phyloP scores from a whole-genome alignment of 37 sponge, comb jelly and placozoan species.

The Oscarella lobularis region DNA sequence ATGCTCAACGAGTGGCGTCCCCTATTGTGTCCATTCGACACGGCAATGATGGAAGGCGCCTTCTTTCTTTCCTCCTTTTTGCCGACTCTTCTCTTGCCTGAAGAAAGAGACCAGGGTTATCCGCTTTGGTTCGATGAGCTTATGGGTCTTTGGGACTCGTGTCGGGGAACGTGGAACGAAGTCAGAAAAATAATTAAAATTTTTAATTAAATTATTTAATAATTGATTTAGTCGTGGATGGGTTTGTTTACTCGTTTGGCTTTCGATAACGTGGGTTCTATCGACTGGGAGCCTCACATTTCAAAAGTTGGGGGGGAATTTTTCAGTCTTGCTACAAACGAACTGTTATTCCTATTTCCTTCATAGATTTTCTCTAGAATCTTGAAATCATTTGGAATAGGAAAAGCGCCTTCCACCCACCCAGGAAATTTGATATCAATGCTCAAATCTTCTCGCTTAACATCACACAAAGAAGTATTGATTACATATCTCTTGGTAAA shows the following conservation, averaged over 20 bases:
- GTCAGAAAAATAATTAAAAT: too few relatives aligned
- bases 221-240: slow-evolving; percentile 29
- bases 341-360: too few relatives aligned
- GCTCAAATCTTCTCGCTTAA: too few relatives aligned
- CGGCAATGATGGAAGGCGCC: slow-evolving; percentile 26
- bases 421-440: too few relatives aligned
- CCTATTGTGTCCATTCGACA: slow-evolving; percentile 49
- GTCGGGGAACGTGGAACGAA: neutral
- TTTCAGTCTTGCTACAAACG: too few relatives aligned
- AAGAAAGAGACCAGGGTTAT: slow-evolving; percentile 36
- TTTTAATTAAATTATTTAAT: too few relatives aligned
- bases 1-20: slow-evolving; percentile 88
- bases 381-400: too few relatives aligned
- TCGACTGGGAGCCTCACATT: slow-evolving; percentile 88
- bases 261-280: slow-evolving; percentile 40
- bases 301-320: slow-evolving; percentile 35
- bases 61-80: slow-evolving; percentile 48
- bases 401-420: too few relatives aligned
- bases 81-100: slow-evolving; percentile 38
- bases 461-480: too few relatives aligned
- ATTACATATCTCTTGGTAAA: too few relatives aligned
- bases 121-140: slow-evolving; percentile 83
- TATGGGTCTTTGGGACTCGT: slow-evolving; percentile 41
- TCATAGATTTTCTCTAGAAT: too few relatives aligned
- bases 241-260: slow-evolving; percentile 63